A percentile compares a stretch with the other conserved stretches of the same genome.
Evolutionary conservation across 2,113 vertebrate genomes (phyloP).

Genomic region (Hemibagrus wyckioides): DNA sequence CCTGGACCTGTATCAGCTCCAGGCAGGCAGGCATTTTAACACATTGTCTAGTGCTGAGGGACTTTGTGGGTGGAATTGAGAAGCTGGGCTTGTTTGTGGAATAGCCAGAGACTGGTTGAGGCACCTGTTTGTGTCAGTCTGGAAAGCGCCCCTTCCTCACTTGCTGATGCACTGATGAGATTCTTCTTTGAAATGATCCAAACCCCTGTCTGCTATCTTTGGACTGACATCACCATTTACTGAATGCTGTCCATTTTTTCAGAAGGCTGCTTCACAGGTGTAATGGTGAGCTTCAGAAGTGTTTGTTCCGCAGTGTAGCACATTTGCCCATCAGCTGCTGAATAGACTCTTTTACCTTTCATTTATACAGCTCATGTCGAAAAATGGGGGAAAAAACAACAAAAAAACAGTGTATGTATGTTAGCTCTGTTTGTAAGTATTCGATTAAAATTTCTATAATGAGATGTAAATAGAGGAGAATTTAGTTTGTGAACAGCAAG

Average conservation of each 20-base stretch:
- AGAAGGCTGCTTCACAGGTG: conserved; percentile 37
- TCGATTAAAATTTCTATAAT: not conserved
- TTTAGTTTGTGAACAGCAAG: not conserved
- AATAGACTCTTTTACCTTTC: not conserved
- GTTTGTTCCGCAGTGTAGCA: conserved; percentile 25
- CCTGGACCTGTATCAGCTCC: conserved; percentile 35
- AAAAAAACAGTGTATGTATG: not conserved
- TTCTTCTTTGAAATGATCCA: conserved; percentile 33
- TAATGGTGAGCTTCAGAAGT: conserved; percentile 35
- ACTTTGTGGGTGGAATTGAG: conserved; percentile 29
- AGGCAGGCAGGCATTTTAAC: conserved; percentile 47
- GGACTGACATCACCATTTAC: conserved; percentile 44
- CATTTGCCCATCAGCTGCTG: conserved; percentile 23
- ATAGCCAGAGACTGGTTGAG: conserved; percentile 33
- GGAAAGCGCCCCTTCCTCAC: conserved; percentile 36
- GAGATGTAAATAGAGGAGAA: not conserved
- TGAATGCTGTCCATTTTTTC: conserved; percentile 31
- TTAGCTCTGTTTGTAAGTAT: not conserved
- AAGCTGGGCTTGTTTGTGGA: conserved; percentile 48
- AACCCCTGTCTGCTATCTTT: conserved; percentile 44
- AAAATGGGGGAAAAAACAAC: not conserved
- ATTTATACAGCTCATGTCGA: not conserved
- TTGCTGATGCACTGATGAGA: conserved; percentile 38
- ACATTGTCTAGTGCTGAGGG: conserved; percentile 39
- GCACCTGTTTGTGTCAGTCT: conserved; percentile 45